Base-by-base conservation (phyloP, 2,888 invertebrate genomes). In the Campoletis raptor region DNA sequence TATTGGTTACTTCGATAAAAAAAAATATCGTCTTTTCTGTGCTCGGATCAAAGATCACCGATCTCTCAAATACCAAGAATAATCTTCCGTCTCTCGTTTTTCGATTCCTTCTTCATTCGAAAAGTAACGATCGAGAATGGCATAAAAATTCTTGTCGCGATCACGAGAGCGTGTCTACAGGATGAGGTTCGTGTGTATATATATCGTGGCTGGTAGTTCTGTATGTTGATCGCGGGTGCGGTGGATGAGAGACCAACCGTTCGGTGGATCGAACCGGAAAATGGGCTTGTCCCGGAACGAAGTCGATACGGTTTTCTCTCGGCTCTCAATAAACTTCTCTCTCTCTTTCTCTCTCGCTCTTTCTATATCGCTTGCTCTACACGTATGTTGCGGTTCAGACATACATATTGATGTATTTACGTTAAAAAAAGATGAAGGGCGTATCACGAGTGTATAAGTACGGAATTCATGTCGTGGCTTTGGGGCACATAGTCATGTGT, bases 241-340 rank as follows among this genome's bases (percentile, higher is more conserved):
- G 79, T 79, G 73, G 83, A 79, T 84, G 84, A 84, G 84, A 84
- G 80, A 69, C 79, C 74, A 80, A 66, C 84, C 74, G 80, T 85
- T 87, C 87, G 85, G 87, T 88, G 83, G 88, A 87, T 85, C 88
- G 87, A 82, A 87, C 87, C 84, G 85, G 87, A 87, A 88, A 88
- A 88, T 88, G 83, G 85, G 84, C 82, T 84, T 85, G 85, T 85
- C 85, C 81, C 85, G 73, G 78, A 81, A 85, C 81, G 74, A 79
- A 85, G 85, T 83, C 83, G 85, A 86, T 86, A 86, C 83, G 83
- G 70, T 83, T 80, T 86, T 86, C 72, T 74, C 83, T 79, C 80
- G 74, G 70, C 64, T 70, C 66, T 78, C 72, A 73, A 61, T 61
- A 61, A 30, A 61, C 83, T 69, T 76, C 74, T 64, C 52, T 69